Evolutionary conservation across 2,113 vertebrate species (phyloP).

Genomic region (Sinosuthora webbiana): DNA sequence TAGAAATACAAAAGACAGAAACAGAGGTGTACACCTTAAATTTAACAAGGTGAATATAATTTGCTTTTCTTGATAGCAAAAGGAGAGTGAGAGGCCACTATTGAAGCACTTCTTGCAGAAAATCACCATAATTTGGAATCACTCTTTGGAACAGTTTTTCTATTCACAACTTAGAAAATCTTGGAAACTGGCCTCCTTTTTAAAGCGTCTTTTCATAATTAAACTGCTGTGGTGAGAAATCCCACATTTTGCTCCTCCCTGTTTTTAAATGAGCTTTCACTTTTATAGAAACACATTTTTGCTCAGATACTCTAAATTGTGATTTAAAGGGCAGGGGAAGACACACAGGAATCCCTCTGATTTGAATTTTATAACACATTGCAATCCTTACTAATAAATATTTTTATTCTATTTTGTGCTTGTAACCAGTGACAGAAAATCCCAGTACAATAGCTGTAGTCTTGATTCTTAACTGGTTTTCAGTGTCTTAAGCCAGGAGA

Average conservation of each 20-base stretch:
- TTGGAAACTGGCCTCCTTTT: neutral
- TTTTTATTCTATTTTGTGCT: neutral
- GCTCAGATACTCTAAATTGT: neutral
- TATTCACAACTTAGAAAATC: neutral
- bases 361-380: constrained; percentile 6
- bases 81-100: neutral
- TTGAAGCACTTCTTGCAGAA: neutral
- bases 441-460: neutral
- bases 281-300: neutral
- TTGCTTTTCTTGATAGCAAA: neutral
- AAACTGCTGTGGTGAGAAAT: neutral
- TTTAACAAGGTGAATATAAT: neutral
- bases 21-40: neutral
- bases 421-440: neutral
- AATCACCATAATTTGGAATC: neutral
- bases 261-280: neutral
- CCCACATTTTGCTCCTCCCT: neutral
- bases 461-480: neutral
- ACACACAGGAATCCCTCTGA: neutral
- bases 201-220: neutral
- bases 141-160: neutral
- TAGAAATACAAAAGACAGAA: neutral
- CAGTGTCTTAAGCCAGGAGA: neutral
- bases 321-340: neutral
- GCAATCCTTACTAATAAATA: neutral